Conservation (phyloP, 2,797 vertebrate genomes). For the Chiloscyllium punctatum region DNA sequence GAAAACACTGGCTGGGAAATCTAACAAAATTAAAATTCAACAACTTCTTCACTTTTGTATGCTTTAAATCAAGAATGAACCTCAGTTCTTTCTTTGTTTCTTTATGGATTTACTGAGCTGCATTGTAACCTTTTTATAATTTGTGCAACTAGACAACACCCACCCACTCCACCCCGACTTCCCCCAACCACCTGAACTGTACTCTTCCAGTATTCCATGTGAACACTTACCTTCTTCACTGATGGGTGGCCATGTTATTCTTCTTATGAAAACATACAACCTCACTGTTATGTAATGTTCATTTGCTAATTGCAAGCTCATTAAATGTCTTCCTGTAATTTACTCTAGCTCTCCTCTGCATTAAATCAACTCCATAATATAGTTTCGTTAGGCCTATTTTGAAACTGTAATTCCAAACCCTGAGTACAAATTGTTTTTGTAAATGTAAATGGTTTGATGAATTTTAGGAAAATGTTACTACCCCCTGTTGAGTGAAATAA, state of each 20-base stretch:
- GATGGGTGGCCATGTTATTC: neutral
- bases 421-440: neutral
- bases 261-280: neutral
- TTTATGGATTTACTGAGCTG: no score
- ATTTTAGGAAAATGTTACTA: neutral
- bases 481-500: no score
- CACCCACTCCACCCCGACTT: no score
- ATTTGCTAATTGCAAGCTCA: neutral
- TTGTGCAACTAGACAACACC: neutral
- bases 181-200: no score
- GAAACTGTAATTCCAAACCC: neutral
- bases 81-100: no score
- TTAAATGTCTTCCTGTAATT: neutral
- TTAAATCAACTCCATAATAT: neutral
- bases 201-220: no score
- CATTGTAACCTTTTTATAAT: neutral
- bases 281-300: neutral
- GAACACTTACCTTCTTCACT: neutral
- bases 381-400: neutral
- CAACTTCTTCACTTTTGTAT: no score
- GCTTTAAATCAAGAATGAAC: no score
- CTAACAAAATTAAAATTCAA: no score
- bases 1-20: no score
- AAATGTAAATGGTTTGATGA: neutral
- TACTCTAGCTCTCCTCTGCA: neutral